Evolutionary conservation across 2,888 invertebrate species (phyloP).

Genomic region (Acleris emargana): DNA sequence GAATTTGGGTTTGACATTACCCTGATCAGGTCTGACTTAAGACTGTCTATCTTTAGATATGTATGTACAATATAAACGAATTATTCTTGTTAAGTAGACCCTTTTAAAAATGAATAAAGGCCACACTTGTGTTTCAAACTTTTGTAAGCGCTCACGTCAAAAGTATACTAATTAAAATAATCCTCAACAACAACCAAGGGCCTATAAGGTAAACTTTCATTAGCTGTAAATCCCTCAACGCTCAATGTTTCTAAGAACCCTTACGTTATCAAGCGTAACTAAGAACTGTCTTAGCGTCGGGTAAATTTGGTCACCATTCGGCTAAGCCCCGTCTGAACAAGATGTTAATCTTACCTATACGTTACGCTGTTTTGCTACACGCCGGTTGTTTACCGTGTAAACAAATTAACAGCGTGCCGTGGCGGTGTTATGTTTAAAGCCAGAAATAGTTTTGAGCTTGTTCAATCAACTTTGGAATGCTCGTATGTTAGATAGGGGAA

Average conservation of each 20-base stretch:
- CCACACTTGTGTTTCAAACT: too few relatives aligned
- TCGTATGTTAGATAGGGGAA: not conserved
- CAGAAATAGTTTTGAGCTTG: conserved; percentile 32
- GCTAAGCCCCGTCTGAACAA: conserved; percentile 13
- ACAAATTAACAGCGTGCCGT: conserved; percentile 31
- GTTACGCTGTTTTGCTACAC: conserved; percentile 22
- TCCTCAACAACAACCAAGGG: not conserved
- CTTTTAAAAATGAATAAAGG: too few relatives aligned
- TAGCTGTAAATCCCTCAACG: not conserved
- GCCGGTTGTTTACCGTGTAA: conserved; percentile 23
- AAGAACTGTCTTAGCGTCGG: conserved; percentile 5
- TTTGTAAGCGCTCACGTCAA: too few relatives aligned
- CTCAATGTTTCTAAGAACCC: not conserved
- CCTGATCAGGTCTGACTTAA: too few relatives aligned
- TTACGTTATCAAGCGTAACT: not conserved
- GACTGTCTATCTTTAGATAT: too few relatives aligned
- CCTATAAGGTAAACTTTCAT: conserved; percentile 5
- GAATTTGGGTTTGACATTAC: too few relatives aligned
- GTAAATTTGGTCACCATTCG: conserved; percentile 22
- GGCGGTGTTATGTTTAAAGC: conserved; percentile 30
- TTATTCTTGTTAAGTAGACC: too few relatives aligned
- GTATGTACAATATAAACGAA: too few relatives aligned
- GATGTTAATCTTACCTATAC: conserved; percentile 21
- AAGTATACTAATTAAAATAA: not conserved
- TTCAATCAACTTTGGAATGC: conserved; percentile 21